Percentiles rank a stretch among this genome's conserved stretches.
phyloP scores from a whole-genome alignment of 2,113 vertebrate genomes.

The Anoura caudifer region DNA sequence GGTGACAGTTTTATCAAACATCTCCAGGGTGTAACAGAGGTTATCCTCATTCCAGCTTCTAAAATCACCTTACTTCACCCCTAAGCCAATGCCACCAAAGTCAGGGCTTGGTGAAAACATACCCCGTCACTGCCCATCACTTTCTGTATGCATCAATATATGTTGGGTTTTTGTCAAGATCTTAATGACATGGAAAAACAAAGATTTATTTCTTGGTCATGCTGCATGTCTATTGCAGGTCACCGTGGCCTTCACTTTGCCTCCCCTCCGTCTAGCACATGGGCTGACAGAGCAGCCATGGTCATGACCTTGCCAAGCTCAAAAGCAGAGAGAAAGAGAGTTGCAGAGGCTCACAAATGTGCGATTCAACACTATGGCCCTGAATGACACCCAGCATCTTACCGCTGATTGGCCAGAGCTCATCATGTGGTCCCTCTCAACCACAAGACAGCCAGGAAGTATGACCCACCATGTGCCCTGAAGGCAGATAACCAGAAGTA shows the following conservation, averaged over 20 bases:
- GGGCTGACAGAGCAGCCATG: not conserved
- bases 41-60: not conserved
- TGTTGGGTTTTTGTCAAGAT: not conserved
- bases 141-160: not conserved
- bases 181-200: not conserved
- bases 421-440: not conserved
- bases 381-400: not conserved
- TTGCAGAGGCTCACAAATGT: not conserved
- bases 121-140: not conserved
- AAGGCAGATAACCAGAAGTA: not conserved
- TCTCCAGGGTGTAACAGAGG: not conserved
- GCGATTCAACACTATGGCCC: not conserved
- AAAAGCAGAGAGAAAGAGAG: not conserved
- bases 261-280: not conserved
- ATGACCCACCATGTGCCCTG: too few species aligned
- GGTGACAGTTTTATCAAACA: not conserved
- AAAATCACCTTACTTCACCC: not conserved
- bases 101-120: not conserved
- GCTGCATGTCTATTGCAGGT: not conserved
- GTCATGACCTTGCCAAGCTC: not conserved
- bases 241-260: not conserved
- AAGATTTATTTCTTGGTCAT: not conserved
- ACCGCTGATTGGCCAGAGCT: not conserved
- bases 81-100: not conserved
- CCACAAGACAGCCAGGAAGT: not conserved